Evolutionary conservation across 2,113 vertebrate genomes (phyloP).

Genomic region (Gymnocephalus cernua): DNA sequence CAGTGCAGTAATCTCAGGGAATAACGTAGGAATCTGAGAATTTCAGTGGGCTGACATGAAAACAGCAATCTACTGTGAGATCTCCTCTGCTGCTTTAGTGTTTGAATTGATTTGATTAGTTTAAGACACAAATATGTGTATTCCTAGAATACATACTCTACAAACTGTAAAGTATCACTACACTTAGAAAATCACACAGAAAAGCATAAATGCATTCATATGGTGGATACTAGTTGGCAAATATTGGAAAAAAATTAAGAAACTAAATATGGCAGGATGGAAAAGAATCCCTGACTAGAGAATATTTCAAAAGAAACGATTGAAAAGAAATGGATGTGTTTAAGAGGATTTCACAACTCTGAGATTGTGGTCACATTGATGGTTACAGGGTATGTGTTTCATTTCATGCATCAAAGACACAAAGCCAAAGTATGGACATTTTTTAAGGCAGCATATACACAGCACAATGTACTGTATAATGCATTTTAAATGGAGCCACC

Average conservation of each 20-base stretch:
- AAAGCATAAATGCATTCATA: neutral
- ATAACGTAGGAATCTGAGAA: conserved; percentile 32
- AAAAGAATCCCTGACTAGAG: neutral
- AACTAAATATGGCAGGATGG: neutral
- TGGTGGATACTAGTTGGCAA: neutral
- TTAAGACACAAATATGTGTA: neutral
- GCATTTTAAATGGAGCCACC: conserved; percentile 25
- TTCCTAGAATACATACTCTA: neutral
- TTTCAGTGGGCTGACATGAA: conserved; percentile 16
- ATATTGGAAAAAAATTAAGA: neutral
- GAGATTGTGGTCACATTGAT: conserved; percentile 8
- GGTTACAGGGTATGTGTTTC: conserved; percentile 31
- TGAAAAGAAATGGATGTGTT: neutral
- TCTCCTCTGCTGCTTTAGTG: neutral
- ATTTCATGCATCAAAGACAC: conserved; percentile 44
- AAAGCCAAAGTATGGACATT: conserved; percentile 13
- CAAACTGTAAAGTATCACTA: neutral
- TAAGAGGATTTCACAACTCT: conserved; percentile 5
- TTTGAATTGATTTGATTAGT: conserved; percentile 4
- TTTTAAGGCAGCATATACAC: conserved; percentile 9
- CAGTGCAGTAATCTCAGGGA: conserved; percentile 34
- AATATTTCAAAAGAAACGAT: neutral
- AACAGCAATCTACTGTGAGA: neutral
- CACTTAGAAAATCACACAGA: neutral
- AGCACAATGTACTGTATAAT: conserved; percentile 32